Base-by-base conservation (phyloP, 92 coral and sea anemone species). In the Phenganax stokvisi region DNA sequence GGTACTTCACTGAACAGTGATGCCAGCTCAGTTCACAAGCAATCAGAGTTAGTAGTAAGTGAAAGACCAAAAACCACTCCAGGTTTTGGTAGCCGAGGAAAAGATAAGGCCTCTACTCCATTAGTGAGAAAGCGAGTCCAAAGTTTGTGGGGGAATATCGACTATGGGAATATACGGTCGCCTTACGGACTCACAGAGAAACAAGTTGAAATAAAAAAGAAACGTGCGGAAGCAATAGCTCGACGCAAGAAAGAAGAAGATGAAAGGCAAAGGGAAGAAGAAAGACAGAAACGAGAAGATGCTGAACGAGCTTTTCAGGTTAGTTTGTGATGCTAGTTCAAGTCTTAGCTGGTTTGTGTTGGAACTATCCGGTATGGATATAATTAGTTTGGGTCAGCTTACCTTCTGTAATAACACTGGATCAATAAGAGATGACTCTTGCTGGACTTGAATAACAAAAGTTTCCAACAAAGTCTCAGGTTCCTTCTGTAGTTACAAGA, bases 271-370 rank as follows among this genome's bases (percentile, higher is more conserved):
- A 68, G 86, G 25, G 98, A 93, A 61, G 98, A 93, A 81, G 85
- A 86, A 63, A 84, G 83, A 54, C 85, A 97, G 58, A 93, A 92
- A 79, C 66, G 92, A 56, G 97, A 93, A 68, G 98, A 93, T 52
- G 98, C 98, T 0, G 98, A 93, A 59, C 83, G 92, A 64, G 98
- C 98, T 29, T 93, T 93, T 84, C 90, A 93, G 88, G 97, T 93
- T 8, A 25, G 37, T 80, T 44, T 28, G 27, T 76, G 6, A 37
- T 47, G 9, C 55, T 29, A 59, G 11, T n/a, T 31, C 54, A 12
- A 12, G 16, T 17, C 10, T 59, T 30, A 31, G 12, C 7, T 56
- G 17, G 47, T 60, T 13, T 30, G 55, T 30, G 3, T 79, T 31
- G 64, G 74, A 37, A 37, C 47, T 37, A 37, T 37, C 47, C 47